Base-by-base conservation (phyloP, 2,888 invertebrate species). In the Spodoptera picta region DNA sequence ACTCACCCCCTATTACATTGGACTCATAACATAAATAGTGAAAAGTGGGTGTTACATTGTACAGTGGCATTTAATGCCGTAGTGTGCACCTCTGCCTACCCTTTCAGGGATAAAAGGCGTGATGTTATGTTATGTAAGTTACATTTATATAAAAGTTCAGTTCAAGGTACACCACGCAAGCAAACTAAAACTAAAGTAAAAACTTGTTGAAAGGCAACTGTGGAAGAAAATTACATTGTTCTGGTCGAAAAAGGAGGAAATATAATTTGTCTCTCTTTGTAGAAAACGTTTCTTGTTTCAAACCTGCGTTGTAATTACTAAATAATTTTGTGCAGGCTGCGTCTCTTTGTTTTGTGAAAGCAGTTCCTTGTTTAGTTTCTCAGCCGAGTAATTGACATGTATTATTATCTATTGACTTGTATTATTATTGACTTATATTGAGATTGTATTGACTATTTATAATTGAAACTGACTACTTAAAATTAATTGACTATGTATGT, bases 221-320 rank as follows among this genome's bases (percentile, higher is more conserved):
- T 45, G 11, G 45, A 61, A 52, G 53, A 61, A 64, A 65, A 65
- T 56, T 56, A 48, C 48, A 43, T 57, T 7, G 42, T 52, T 24
- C 12, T 49, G 44, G 54, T 19, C 9, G 42, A 59, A 14, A 59
- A 56, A 44, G 50, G 12, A 1, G 19, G 43, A 56, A 42, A 42
- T 23, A 41, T 41, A 48, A 60, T 67, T 57, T 70, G 45, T 63
- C 60, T 65, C 7, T 14, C 53, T 68, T 68, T 68, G 54, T 48
- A 36, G n/a, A 3, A 3, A 19, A 48, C 57, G 56, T 56, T 64
- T 64, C 45, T 65, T 61, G 63, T 67, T 53, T 43, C 27, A 47
- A 19, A 55, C 48, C 57, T 64, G 52, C 42, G 19, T 63, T 67
- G 52, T 77, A 75, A 77, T 77, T 77, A 74, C 65, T 59, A 52